phyloP scores from a whole-genome alignment of 2,113 vertebrate genomes.

The Carlito syrichta region DNA sequence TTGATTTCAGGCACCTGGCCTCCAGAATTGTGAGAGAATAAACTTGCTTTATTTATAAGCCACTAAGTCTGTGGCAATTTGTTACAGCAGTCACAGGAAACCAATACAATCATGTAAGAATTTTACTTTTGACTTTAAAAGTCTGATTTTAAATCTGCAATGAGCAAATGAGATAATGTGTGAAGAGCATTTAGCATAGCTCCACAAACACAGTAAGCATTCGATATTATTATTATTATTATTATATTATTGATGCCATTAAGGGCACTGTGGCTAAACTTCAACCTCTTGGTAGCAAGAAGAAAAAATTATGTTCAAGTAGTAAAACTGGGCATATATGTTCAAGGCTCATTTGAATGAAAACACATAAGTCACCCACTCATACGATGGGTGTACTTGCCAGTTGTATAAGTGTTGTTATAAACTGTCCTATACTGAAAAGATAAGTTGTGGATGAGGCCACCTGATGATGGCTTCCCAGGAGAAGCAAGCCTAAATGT shows the following conservation, averaged over 20 bases:
- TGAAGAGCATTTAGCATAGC: neutral
- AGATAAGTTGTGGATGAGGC: neutral
- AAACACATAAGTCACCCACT: neutral
- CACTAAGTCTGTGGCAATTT: conserved; percentile 6
- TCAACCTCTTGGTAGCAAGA: neutral
- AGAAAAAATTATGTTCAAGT: neutral
- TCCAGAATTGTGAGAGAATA: neutral
- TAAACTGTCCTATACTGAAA: neutral
- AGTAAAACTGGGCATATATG: neutral
- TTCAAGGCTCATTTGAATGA: neutral
- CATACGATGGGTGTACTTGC: neutral
- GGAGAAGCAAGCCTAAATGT: neutral
- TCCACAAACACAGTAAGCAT: neutral
- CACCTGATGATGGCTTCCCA: neutral
- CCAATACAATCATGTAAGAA: neutral
- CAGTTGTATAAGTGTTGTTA: neutral
- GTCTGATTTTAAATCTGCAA: neutral
- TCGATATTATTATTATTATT: too few species aligned
- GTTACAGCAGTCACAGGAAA: conserved; percentile 1
- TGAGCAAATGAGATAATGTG: neutral
- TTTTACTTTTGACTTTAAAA: conserved; percentile 23
- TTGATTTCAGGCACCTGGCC: neutral
- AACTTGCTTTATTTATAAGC: neutral
- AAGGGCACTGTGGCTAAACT: neutral
- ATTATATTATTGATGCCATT: neutral